These are phyloP conservation scores for Macrophya annulata DNA, from an alignment of 2,888 invertebrate genomes.

Conservation along the genomic window DNA sequence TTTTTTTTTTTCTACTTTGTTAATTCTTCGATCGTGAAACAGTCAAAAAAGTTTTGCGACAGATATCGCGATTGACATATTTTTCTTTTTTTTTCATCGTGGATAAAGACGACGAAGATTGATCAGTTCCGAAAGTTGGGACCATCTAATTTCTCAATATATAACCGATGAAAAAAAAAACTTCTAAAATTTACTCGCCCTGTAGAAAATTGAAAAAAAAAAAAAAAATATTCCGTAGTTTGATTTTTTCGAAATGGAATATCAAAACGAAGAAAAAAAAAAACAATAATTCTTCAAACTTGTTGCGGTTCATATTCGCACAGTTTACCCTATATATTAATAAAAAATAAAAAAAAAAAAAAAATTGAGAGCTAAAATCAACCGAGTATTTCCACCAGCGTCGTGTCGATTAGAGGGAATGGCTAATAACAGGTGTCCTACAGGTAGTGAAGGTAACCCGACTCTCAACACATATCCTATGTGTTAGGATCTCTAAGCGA, in stretches of 20 bases:
- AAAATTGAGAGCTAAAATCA: background rate
- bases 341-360: too few species aligned
- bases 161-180: background rate
- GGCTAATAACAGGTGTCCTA: background rate
- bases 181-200: background rate
- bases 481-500: conserved; percentile 23
- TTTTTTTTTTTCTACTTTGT: too few species aligned
- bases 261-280: background rate
- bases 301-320: background rate
- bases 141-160: background rate
- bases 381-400: background rate
- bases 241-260: too few species aligned
- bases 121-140: background rate
- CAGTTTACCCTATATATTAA: background rate
- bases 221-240: background rate
- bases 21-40: background rate
- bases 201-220: background rate
- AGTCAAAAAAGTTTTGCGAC: background rate
- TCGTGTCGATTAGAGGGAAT: conserved; percentile 2
- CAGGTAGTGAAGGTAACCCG: background rate
- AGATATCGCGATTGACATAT: background rate
- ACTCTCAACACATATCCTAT: background rate
- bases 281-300: background rate
- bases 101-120: conserved; percentile 10
- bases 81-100: background rate